Percentiles rank a stretch among this genome's conserved stretches.
Evolutionary conservation across 2,113 vertebrate genomes (phyloP).

Genomic region (Elephantulus edwardii): DNA sequence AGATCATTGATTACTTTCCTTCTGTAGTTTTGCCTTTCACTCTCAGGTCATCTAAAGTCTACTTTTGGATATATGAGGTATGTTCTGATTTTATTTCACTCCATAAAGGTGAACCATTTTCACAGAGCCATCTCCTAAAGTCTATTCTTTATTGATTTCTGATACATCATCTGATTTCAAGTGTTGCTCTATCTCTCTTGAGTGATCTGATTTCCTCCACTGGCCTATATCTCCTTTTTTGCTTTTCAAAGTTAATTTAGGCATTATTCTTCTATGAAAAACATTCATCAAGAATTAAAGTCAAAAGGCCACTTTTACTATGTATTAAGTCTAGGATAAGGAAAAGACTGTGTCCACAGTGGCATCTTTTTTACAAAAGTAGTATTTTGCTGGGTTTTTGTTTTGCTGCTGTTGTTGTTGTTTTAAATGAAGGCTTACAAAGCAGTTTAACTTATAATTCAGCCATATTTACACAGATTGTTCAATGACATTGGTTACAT

Average conservation of each 20-base stretch:
- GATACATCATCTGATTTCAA: not conserved
- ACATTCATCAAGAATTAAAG: not conserved
- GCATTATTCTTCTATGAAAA: not conserved
- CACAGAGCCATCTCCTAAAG: not conserved
- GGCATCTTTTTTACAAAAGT: not conserved
- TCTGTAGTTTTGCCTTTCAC: slow-evolving; percentile 17
- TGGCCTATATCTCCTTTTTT: not conserved
- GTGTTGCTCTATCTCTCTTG: slow-evolving; percentile 16
- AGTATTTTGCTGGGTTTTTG: no score
- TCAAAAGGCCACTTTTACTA: slow-evolving; percentile 1
- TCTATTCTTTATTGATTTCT: slow-evolving; percentile 40
- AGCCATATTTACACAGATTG: not conserved
- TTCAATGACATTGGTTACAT: not conserved
- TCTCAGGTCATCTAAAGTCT: slow-evolving; percentile 41
- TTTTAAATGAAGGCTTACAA: not conserved
- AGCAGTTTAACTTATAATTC: not conserved
- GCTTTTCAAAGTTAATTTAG: slow-evolving; percentile 48
- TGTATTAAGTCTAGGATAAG: not conserved
- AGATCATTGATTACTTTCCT: slow-evolving; percentile 18
- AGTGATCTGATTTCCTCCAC: slow-evolving; percentile 23
- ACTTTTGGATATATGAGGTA: slow-evolving; percentile 42
- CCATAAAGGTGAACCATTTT: slow-evolving; percentile 11
- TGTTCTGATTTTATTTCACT: slow-evolving; percentile 53
- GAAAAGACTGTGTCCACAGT: not conserved
- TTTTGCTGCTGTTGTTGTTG: no score